A percentile compares a stretch with the other conserved stretches of the same genome.
These are phyloP conservation scores for Brachionichthys hirsutus DNA, from an alignment of 2,113 vertebrate genomes.

Conservation along the genomic window DNA sequence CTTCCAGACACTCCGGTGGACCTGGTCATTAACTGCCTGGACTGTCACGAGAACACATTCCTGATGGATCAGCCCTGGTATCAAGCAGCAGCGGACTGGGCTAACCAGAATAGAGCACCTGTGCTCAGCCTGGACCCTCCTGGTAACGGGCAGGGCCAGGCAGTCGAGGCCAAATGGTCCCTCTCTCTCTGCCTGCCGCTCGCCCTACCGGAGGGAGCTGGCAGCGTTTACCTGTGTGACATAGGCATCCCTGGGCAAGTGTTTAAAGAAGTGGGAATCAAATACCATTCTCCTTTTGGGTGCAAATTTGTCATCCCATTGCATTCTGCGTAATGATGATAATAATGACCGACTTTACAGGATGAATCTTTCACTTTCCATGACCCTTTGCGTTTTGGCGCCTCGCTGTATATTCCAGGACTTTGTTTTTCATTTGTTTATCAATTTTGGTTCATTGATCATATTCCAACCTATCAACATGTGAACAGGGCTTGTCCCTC, in stretches of 20 bases:
- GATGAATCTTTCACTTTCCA: constrained; percentile 30
- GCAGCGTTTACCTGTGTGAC: constrained; percentile 93
- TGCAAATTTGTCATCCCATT: constrained; percentile 98
- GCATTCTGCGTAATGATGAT: constrained; percentile 83
- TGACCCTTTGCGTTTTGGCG: constrained; percentile 40
- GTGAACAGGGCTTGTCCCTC: constrained; percentile 13
- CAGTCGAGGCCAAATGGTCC: constrained; percentile 96
- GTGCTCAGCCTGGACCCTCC: constrained; percentile 97
- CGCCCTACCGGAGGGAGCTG: constrained; percentile 86
- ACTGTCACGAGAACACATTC: constrained; percentile 94
- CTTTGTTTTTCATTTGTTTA: constrained; percentile 28
- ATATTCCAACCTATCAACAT: constrained; percentile 17
- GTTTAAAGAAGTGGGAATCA: constrained; percentile 95
- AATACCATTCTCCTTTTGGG: constrained; percentile 95
- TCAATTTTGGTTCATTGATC: constrained; percentile 21
- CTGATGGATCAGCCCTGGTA: constrained; percentile 97
- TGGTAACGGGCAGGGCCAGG: constrained; percentile 83
- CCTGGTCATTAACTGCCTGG: constrained; percentile 96
- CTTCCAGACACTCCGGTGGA: constrained; percentile 93
- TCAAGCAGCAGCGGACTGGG: constrained; percentile 92
- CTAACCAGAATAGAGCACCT: constrained; percentile 92
- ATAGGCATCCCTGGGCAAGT: constrained; percentile 94
- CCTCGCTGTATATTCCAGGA: constrained; percentile 35
- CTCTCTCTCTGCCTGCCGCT: constrained; percentile 91
- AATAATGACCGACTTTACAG: not conserved